Evolutionary conservation across 2,888 invertebrate species (phyloP), one percentile per base, ranked within the genome.

Genomic region (Ferdinandea cuprea): DNA sequence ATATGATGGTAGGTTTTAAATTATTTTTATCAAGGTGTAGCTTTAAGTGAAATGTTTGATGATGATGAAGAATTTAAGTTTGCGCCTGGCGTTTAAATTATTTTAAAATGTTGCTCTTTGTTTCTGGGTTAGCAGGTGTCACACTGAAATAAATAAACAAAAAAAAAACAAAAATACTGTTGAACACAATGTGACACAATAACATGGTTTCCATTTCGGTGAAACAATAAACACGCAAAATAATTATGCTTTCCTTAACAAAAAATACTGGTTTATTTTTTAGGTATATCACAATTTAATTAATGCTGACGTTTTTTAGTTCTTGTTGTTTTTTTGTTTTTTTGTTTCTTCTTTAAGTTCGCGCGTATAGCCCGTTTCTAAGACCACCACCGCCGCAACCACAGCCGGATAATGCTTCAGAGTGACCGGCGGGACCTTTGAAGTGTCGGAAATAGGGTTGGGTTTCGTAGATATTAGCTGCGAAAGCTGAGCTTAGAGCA

Each of bases 1-100:
- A 2, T 66, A 42, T 68, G 40, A 48, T 37, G 13, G 56, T 68
- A 71, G 63, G 71, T 65, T 71, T 80, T 61, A 63, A 50, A 61
- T 61, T 37, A 71, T 76, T 65, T 71, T 71, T 65, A 56, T 69
- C 52, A 68, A 71, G 71, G 50, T 59, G 8, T 71, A 81, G 77
- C 66, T 71, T 54, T 77, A 81, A 72, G 77, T 42, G 35, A 65
- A 52, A 13, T 58, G 21, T 69, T 69, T 30, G 32, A 44, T 65
- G 56, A 35, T 50, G 56, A 66, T 50, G 37, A 81, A 69, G 37
- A 46, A 21, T 19, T 4, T 0, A 13, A 37, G n/a, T 50, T 68
- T 28, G 48, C 79, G 68, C 59, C 28, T 46, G 5, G 50, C 77
- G 58, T 58, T 44, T 66, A 48, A 73, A 25, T 66, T 66, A 30